phyloP scores from a whole-genome alignment of 2,888 invertebrate genomes.

The Chloroclystis v-ata region DNA sequence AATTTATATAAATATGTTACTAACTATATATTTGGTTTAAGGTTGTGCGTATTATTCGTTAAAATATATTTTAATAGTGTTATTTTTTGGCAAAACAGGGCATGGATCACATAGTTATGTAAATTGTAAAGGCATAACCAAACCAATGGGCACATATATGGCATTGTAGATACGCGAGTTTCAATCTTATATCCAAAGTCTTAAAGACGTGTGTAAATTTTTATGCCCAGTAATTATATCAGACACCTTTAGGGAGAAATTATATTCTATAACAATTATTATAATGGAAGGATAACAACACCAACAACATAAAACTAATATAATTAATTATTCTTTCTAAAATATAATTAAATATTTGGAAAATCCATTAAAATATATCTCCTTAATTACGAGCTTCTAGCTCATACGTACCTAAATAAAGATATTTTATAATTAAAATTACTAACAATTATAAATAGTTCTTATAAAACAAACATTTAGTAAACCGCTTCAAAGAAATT shows the following conservation, averaged over 20 bases:
- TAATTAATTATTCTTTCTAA: conserved; percentile 32
- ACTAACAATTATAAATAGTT: background rate
- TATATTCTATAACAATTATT: conserved; percentile 14
- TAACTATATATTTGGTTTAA: conserved; percentile 41
- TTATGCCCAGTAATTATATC: background rate
- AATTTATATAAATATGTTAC: conserved; percentile 25
- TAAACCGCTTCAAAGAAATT: background rate
- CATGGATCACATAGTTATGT: background rate
- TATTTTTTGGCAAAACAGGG: conserved; percentile 13
- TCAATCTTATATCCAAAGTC: background rate
- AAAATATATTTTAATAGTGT: conserved; percentile 15
- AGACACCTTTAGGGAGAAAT: conserved; percentile 1
- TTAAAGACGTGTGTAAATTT: background rate
- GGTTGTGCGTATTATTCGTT: conserved; percentile 60
- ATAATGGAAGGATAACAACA: conserved; percentile 40
- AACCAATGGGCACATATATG: too few relatives aligned
- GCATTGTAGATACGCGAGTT: too few relatives aligned
- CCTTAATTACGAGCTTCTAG: conserved; percentile 42
- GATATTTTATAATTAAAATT: background rate
- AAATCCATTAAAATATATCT: conserved; percentile 26
- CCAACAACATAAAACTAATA: conserved; percentile 36
- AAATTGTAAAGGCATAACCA: background rate
- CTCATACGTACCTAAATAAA: conserved; percentile 33
- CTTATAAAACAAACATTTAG: background rate
- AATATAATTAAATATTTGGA: conserved; percentile 39